Conservation (phyloP, 2,797 vertebrate genomes). For the Chloroceryle inda region DNA sequence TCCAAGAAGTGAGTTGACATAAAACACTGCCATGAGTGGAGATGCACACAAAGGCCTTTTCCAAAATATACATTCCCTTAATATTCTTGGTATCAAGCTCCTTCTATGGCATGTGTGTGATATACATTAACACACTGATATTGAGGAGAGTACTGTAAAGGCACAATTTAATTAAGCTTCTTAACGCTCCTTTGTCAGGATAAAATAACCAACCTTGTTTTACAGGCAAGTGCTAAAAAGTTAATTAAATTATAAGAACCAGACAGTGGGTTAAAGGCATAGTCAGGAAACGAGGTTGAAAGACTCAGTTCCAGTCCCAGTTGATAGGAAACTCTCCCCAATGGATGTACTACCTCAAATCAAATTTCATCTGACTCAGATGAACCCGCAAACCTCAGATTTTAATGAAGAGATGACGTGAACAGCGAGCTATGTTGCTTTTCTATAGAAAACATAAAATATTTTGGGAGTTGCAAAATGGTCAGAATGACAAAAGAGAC, state of each 20-base stretch:
- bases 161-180: conserved; percentile 34
- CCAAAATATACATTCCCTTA: neutral
- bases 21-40: neutral
- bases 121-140: neutral
- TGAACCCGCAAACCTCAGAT: neutral
- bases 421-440: neutral
- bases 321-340: neutral
- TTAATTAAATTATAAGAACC: conserved; percentile 26
- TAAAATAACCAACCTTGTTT: conserved; percentile 44
- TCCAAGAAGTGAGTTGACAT: neutral
- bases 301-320: neutral
- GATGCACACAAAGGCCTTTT: neutral
- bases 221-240: conserved; percentile 16
- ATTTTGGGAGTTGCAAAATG: neutral
- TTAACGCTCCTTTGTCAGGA: conserved; percentile 7
- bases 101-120: neutral
- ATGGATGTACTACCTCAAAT: fast-evolving
- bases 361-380: neutral
- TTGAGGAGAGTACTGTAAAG: conserved; percentile 26
- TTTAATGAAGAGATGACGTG: neutral
- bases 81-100: neutral
- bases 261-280: conserved; percentile 18
- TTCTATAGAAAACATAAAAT: neutral
- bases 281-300: neutral
- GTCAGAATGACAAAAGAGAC: neutral